Evolutionary conservation across 2,888 invertebrate species (phyloP), one percentile per base, ranked within the genome.

Genomic region (Oligia latruncula): DNA sequence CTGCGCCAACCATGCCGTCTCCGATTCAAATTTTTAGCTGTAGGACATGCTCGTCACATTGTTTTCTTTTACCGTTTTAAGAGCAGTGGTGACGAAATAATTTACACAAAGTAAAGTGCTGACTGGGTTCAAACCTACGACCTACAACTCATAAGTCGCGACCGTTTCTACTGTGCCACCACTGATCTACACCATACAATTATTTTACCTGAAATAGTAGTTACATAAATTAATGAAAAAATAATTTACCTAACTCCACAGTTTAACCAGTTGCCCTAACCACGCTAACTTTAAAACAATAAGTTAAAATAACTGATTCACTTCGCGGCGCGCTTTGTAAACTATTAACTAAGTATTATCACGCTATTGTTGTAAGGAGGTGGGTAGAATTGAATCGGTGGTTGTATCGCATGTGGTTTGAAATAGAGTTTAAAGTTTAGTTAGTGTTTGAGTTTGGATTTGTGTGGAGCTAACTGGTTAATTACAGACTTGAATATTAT

Each of bases 301-400:
- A 76, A 87, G 78, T 86, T 87, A 74, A 81, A 85, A 76, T 84
- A 86, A 87, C 70, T 80, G 84, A 85, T 73, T 80, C 77, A 65
- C 66, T 77, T 74, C 65, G 40, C 29, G 55, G 65, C 55, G 4
- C 64, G 72, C 77, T 71, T 80, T 77, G 9, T 60, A n/a, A 80
- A 85, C 83, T 83, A 81, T 82, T 74, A 87, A 89, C 83, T 82
- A 77, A 87, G 70, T 88, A 86, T 81, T 82, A 86, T 82, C 71
- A 49, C 60, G 79, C 81, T 76, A 77, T 89, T 88, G 80, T 88
- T 15, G 2, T 0, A 60, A 66, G 40, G 74, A 43, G 79, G 9
- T 58, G 64, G 80, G 72, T 65, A 74, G 81, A 77, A 84, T 68
- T 79, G 29, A 62, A 67, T 68, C 71, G 49, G 70, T 75, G 55